Evolutionary conservation across 2,113 vertebrate genomes (phyloP).

Genomic region (Odobenus rosmarus): DNA sequence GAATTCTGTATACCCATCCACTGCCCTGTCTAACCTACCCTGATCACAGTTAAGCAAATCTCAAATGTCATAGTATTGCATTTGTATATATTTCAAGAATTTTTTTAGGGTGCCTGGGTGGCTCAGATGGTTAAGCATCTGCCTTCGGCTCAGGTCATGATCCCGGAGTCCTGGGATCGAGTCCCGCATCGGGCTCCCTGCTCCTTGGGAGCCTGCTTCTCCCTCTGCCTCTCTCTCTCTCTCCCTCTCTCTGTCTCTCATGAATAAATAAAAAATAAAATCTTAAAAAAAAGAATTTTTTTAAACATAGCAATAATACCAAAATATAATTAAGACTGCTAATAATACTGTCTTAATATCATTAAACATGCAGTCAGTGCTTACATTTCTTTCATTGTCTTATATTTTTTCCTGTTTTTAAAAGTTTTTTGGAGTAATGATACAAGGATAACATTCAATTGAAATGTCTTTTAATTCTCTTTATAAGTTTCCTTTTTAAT

Average conservation of each 20-base stretch:
- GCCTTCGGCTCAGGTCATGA: too few relatives aligned
- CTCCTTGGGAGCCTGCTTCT: too few relatives aligned
- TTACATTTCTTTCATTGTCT: slow-evolving; percentile 7
- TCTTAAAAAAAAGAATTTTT: neutral
- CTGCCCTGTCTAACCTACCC: neutral
- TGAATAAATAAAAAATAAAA: too few relatives aligned
- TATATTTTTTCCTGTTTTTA: neutral
- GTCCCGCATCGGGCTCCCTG: too few relatives aligned
- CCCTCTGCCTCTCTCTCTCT: too few relatives aligned
- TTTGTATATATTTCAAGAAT: neutral
- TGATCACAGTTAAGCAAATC: neutral
- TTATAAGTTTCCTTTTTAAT: neutral
- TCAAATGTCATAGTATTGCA: neutral
- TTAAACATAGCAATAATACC: neutral
- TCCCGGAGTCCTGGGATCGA: too few relatives aligned
- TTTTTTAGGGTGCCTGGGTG: neutral
- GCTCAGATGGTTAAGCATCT: too few relatives aligned
- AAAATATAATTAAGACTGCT: neutral
- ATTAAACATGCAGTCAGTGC: neutral
- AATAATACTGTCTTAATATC: neutral
- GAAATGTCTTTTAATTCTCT: neutral
- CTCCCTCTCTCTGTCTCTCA: too few relatives aligned
- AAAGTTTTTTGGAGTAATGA: neutral
- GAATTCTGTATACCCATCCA: neutral
- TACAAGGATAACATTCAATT: neutral